Base-by-base conservation (phyloP, 2,797 vertebrate species). In the Australoheros facetus region DNA sequence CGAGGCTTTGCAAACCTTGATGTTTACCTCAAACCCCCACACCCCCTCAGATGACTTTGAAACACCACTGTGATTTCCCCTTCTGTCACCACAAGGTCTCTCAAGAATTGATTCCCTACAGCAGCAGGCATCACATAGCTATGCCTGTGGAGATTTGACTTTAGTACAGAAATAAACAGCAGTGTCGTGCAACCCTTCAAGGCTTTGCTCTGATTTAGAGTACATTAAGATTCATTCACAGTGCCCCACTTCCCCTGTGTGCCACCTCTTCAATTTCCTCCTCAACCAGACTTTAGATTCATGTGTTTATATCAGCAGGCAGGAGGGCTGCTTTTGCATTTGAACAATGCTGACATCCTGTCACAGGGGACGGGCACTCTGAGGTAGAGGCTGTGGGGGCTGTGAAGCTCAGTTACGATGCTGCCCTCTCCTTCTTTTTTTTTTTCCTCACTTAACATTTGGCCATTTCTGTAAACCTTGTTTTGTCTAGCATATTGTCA, bases 81-180 rank as follows among this genome's bases (percentile, higher is more conserved):
- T 85, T 93, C 92, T 92, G 92, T 93, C 92, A 89, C 93, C 87
- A 87, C 87, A 87, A 94, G 90, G 90, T 90, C 92, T 91, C 93
- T 79, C 12, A 83, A 87, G 93, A 91, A 92, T 92, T 92, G 91
- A 92, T 92, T 94, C 87, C 82, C 79, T 80, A 80, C 85, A 87
- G 89, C 86, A 90, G 90, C 83, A 91, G 91, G 90, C 90, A 87
- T 91, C 89, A 90, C 91, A 89, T 88, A 82, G 87, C 71, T 88
- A 45, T 69, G 88, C 89, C 90, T 78, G 79, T 84, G 86, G 93
- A 92, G 91, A 89, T 93, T 91, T 89, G 87, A 92, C 91, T 92
- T 93, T 66, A 87, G 89, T 70, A 88, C 87, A 89, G 90, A 91
- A 93, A 93, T 91, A 93, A 93, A 90, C 90, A 92, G 89, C 86